Conservation (phyloP, 2,113 vertebrate species). For the Gyps fulvus region DNA sequence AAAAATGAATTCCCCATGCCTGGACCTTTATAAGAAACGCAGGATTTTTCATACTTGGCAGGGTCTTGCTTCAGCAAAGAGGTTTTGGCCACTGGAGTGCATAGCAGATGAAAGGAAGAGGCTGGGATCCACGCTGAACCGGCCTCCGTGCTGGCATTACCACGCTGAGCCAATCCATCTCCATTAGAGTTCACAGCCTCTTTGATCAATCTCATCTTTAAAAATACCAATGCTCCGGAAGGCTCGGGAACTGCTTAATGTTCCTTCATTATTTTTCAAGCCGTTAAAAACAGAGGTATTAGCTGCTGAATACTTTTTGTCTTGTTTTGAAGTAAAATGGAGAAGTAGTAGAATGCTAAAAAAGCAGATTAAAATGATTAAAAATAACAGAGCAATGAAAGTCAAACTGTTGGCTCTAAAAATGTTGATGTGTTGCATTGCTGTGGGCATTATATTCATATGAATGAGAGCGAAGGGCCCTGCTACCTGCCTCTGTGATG, state of each 20-base stretch:
- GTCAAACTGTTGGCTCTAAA: conserved; percentile 49
- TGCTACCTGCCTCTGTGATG: conserved; percentile 57
- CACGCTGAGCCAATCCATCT: conserved; percentile 15
- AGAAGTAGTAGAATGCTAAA: neutral
- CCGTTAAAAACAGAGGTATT: conserved; percentile 39
- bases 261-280: conserved; percentile 34
- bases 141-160: neutral
- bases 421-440: conserved; percentile 24
- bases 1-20: neutral
- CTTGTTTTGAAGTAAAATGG: conserved; percentile 27
- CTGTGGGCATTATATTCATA: conserved; percentile 59
- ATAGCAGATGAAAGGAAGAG: conserved; percentile 1
- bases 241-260: neutral
- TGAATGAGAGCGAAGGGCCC: conserved; percentile 25
- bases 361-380: conserved; percentile 44
- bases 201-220: conserved; percentile 64
- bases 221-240: conserved; percentile 25
- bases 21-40: neutral
- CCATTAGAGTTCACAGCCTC: conserved; percentile 49
- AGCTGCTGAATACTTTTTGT: conserved; percentile 31
- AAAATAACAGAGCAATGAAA: conserved; percentile 49
- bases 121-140: neutral
- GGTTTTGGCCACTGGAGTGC: neutral
- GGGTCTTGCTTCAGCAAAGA: neutral
- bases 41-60: neutral